Percentiles rank a stretch among this genome's conserved stretches.
These are phyloP conservation scores for Agrenia bidenticulata DNA, from an alignment of 2,888 invertebrate species.

Conservation along the genomic window DNA sequence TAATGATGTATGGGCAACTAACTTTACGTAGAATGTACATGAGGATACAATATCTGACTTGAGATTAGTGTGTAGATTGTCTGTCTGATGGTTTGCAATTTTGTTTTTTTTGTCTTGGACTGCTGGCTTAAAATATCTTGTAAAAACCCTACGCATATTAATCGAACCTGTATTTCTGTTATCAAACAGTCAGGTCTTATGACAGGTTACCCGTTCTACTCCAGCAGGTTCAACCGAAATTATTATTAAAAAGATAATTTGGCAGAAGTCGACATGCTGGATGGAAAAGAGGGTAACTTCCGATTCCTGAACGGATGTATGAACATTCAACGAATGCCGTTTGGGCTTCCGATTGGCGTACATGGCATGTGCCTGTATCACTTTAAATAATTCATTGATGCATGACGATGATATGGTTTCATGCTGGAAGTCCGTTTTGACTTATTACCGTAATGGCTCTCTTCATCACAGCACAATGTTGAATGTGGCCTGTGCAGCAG, in stretches of 20 bases:
- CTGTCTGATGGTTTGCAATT: no score
- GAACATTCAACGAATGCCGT: constrained; percentile 14
- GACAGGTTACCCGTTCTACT: constrained; percentile 10
- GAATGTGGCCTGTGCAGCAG: background rate
- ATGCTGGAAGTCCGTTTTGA: constrained; percentile 11
- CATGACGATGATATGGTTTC: constrained; percentile 13
- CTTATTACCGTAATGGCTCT: constrained; percentile 13
- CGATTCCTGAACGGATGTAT: constrained; percentile 12
- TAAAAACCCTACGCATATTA: no score
- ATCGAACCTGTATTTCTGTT: no score
- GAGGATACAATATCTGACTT: no score
- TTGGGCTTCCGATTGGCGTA: constrained; percentile 8
- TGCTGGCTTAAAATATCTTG: no score
- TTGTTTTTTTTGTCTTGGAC: no score
- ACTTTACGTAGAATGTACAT: background rate
- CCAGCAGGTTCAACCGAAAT: constrained; percentile 10
- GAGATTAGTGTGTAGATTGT: no score
- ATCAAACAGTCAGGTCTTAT: background rate
- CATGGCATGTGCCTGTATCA: constrained; percentile 16
- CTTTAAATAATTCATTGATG: constrained; percentile 15
- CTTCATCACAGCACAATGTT: constrained; percentile 3
- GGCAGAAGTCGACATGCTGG: background rate
- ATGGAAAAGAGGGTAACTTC: constrained; percentile 13
- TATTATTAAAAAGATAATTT: constrained; percentile 2
- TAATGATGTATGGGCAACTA: background rate